Conservation (phyloP, 2,113 vertebrate genomes). For the Tylochromis polylepis region DNA sequence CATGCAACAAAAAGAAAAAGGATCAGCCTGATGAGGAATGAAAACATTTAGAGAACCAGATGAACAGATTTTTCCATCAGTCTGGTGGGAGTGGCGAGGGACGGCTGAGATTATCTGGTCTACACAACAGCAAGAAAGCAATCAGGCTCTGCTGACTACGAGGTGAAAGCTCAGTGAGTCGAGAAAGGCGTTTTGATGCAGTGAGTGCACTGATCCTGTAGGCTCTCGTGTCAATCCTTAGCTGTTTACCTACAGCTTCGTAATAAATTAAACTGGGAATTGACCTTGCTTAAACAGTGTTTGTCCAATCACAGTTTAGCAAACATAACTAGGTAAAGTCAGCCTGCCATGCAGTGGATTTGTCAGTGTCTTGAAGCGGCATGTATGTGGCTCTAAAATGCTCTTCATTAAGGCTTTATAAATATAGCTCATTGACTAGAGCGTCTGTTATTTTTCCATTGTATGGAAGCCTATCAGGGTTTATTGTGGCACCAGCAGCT, state of each 20-base stretch:
- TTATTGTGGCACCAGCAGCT: not conserved
- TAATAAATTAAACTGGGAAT: not conserved
- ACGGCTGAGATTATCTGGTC: conserved; percentile 14
- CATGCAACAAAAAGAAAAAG: not conserved
- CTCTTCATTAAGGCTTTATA: not conserved
- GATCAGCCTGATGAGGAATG: not conserved
- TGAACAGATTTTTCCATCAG: conserved; percentile 13
- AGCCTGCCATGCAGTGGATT: not conserved
- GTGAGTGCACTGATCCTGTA: not conserved
- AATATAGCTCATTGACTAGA: not conserved
- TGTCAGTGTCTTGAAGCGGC: not conserved
- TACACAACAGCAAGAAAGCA: conserved; percentile 27
- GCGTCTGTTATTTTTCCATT: not conserved
- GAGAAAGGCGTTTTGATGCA: not conserved
- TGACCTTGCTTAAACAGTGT: not conserved
- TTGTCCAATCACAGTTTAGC: not conserved
- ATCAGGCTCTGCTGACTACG: conserved; percentile 12
- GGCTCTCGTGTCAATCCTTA: not conserved
- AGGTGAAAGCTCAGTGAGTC: conserved; percentile 21
- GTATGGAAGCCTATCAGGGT: not conserved
- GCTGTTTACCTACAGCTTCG: not conserved
- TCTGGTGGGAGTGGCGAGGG: not conserved
- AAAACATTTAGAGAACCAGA: not conserved
- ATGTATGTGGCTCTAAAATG: not conserved
- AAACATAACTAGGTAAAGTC: not conserved